These are phyloP conservation scores for Probosciger aterrimus DNA, from an alignment of 2,113 vertebrate genomes.

Conservation along the genomic window DNA sequence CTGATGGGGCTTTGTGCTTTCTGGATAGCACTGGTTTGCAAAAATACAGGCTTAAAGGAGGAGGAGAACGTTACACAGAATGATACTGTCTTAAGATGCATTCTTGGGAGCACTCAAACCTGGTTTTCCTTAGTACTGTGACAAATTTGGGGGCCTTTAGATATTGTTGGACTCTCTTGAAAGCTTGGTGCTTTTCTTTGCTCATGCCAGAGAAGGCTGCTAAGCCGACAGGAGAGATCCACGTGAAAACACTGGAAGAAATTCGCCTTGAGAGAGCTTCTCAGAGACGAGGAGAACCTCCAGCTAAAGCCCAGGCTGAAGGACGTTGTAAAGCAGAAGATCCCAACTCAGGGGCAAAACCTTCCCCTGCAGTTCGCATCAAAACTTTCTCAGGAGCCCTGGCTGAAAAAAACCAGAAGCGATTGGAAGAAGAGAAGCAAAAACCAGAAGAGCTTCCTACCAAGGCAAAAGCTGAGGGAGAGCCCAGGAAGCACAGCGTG, in stretches of 20 bases:
- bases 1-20: background rate
- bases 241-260: constrained; percentile 91
- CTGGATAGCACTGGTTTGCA: background rate
- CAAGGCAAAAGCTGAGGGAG: constrained; percentile 22
- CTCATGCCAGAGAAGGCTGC: constrained; percentile 50
- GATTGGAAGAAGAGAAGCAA: constrained; percentile 67
- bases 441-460: constrained; percentile 23
- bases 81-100: accelerated
- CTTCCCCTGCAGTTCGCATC: background rate
- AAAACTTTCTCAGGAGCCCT: constrained; percentile 81
- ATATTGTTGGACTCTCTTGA: background rate
- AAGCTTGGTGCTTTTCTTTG: background rate
- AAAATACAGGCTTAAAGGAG: background rate
- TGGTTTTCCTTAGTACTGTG: background rate
- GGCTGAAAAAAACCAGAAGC: constrained; percentile 78
- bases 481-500: constrained; percentile 18
- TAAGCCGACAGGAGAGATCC: constrained; percentile 76
- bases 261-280: constrained; percentile 86
- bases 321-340: constrained; percentile 18
- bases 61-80: background rate
- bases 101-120: background rate
- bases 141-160: background rate
- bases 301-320: constrained; percentile 37
- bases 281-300: constrained; percentile 67
- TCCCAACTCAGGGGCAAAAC: constrained; percentile 30